Evolutionary conservation across 1,140 invertebrate genomes (phyloP), one percentile per base, ranked within the genome.

Genomic region (Camponotus vicinus): DNA sequence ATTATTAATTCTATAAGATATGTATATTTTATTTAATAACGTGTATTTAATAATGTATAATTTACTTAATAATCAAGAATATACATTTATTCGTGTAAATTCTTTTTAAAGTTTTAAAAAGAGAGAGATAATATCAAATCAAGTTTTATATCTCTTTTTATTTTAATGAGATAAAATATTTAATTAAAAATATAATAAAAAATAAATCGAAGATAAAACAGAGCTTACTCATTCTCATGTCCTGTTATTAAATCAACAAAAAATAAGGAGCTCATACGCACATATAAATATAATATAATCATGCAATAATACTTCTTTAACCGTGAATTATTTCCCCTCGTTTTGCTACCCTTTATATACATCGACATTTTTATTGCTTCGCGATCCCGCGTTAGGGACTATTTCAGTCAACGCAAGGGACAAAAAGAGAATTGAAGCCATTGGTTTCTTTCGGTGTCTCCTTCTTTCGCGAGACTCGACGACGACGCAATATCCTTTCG

Each of bases 401-500:
- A 75, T 82, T 49, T 15, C 27, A 11, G 21, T 52, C 34, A 49
- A 13, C 27, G 11, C 49, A 11, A 18, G 73, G 40, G 79, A 75
- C n/a, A 21, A 83, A 83, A 45, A 11, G 27, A 45, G 27, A 61
- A 83, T 75, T 45, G 79, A 27, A 73, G 18, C 21, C 27, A 13
- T 75, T 61, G 40, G 37, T 75, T 73, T 71, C 32, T 52, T 32
- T 27, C 21, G 45, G 18, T 76, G 32, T 76, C 80, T 84, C n/a
- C 59, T 57, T 76, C 57, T 66, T 49, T 76, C 57, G 71, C 59
- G 70, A 82, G 37, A 76, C 18, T 61, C 40, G 18, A 42, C 67
- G 79, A 84, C 83, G 61, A 71, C 55, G 76, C 84, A 89, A 89
- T 89, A 89, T 89, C 88, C 57, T 83, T 71, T 15, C 71, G 18